phyloP scores from a whole-genome alignment of 1,140 invertebrate species.

The Elysia chlorotica region DNA sequence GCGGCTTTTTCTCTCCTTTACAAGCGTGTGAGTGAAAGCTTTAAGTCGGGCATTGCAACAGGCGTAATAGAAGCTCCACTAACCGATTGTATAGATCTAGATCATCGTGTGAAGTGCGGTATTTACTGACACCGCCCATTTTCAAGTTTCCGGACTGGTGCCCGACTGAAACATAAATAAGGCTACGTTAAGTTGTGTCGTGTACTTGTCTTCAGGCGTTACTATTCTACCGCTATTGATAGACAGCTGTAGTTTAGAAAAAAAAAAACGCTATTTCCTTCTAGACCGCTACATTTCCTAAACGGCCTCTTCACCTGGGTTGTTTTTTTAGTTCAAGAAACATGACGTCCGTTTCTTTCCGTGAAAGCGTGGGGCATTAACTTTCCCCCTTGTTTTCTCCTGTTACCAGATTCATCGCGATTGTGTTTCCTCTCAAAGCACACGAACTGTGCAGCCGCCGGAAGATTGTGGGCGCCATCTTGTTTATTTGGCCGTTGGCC shows the following conservation, averaged over 20 bases:
- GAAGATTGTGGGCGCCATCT: not conserved
- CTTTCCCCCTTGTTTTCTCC: conserved; percentile 4
- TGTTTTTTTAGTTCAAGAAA: not conserved
- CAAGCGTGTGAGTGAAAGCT: too few relatives aligned
- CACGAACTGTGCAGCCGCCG: conserved; percentile 52
- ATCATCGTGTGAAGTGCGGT: too few relatives aligned
- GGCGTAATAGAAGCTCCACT: too few relatives aligned
- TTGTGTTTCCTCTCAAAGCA: conserved; percentile 58
- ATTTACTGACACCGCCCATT: too few relatives aligned
- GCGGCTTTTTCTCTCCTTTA: too few relatives aligned
- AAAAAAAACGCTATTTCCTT: not conserved
- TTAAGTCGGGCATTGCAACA: too few relatives aligned
- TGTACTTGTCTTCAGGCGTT: too few relatives aligned
- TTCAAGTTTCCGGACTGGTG: too few relatives aligned
- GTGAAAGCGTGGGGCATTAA: not conserved
- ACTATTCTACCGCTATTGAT: not conserved
- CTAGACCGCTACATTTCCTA: not conserved
- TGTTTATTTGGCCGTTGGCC: not conserved
- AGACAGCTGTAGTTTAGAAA: not conserved
- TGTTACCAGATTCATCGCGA: conserved; percentile 60
- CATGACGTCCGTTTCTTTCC: not conserved
- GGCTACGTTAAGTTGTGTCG: too few relatives aligned
- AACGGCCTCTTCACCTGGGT: not conserved
- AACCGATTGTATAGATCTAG: too few relatives aligned
- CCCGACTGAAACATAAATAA: too few relatives aligned